Percentiles rank a stretch among this genome's conserved stretches.
phyloP scores from a whole-genome alignment of 2,888 invertebrate genomes.

The Apodemia duryi region DNA sequence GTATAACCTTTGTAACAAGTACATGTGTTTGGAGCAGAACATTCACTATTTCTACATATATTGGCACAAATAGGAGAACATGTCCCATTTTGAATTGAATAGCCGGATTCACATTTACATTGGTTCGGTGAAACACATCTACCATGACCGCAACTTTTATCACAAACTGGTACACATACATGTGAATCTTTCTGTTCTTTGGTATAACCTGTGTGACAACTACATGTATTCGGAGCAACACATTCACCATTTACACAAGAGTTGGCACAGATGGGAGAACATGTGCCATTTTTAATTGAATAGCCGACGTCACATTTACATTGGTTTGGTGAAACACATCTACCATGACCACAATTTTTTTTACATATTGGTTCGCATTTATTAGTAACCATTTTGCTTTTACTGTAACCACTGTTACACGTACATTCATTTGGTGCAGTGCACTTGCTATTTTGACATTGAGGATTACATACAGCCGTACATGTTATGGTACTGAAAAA shows the following conservation, averaged over 20 bases:
- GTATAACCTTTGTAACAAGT: slow-evolving; percentile 34
- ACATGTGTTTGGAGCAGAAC: slow-evolving; percentile 39
- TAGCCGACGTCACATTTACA: neutral
- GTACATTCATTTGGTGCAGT: slow-evolving; percentile 37
- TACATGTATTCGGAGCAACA: neutral
- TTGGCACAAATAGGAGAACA: slow-evolving; percentile 38
- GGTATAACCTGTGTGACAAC: neutral
- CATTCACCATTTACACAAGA: neutral
- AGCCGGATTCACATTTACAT: slow-evolving; percentile 36
- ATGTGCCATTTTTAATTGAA: slow-evolving; percentile 12
- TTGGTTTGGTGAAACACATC: slow-evolving; percentile 30
- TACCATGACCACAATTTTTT: slow-evolving; percentile 26
- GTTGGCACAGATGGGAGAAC: neutral
- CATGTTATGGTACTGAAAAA: slow-evolving; percentile 27
- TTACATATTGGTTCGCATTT: slow-evolving; percentile 28
- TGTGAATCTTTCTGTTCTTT: neutral
- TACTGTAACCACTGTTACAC: slow-evolving; percentile 33
- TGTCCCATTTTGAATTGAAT: slow-evolving; percentile 22
- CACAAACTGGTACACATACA: slow-evolving; percentile 34
- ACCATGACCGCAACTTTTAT: slow-evolving; percentile 44
- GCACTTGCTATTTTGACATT: slow-evolving; percentile 39
- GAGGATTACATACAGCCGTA: slow-evolving; percentile 34
- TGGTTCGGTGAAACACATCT: slow-evolving; percentile 34
- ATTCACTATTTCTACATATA: slow-evolving; percentile 37
- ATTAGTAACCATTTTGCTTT: neutral